phyloP scores from a whole-genome alignment of 2,888 invertebrate species.

The Pachymerium ferrugineum region DNA sequence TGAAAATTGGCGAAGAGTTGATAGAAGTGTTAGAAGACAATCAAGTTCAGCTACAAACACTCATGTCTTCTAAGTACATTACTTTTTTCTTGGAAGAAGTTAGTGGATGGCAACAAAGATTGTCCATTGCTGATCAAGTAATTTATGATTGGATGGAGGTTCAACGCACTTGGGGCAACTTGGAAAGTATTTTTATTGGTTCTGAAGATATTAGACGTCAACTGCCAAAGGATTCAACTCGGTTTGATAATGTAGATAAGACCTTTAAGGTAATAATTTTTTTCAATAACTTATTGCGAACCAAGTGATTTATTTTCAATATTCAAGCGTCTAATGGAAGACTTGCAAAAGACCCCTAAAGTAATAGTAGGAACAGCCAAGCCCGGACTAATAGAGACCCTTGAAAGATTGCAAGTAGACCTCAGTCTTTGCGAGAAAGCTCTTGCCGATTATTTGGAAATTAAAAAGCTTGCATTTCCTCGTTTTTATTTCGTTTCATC shows the following conservation, averaged over 20 bases:
- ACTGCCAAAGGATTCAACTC: conserved; percentile 49
- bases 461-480: conserved; percentile 80
- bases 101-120: conserved; percentile 85
- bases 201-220: conserved; percentile 56
- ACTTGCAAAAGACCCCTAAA: too few species aligned
- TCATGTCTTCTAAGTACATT: conserved; percentile 94
- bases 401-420: conserved; percentile 61
- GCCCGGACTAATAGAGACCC: too few species aligned
- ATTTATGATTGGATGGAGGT: conserved; percentile 57
- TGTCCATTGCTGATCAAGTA: conserved; percentile 89
- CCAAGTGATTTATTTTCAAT: too few species aligned
- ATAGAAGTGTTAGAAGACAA: conserved; percentile 97
- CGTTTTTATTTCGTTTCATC: conserved; percentile 85
- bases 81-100: conserved; percentile 93
- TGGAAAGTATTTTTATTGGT: conserved; percentile 49
- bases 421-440: conserved; percentile 77
- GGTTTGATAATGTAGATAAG: conserved; percentile 70
- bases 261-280: conserved; percentile 78
- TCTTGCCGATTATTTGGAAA: conserved; percentile 80
- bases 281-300: too few species aligned
- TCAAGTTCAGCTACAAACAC: conserved; percentile 92
- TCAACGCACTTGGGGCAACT: conserved; percentile 48
- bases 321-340: too few species aligned
- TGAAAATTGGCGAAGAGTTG: conserved; percentile 87
- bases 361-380: too few species aligned